These are phyloP conservation scores for Euproctis similis DNA, from an alignment of 2,888 invertebrate genomes.

Conservation along the genomic window DNA sequence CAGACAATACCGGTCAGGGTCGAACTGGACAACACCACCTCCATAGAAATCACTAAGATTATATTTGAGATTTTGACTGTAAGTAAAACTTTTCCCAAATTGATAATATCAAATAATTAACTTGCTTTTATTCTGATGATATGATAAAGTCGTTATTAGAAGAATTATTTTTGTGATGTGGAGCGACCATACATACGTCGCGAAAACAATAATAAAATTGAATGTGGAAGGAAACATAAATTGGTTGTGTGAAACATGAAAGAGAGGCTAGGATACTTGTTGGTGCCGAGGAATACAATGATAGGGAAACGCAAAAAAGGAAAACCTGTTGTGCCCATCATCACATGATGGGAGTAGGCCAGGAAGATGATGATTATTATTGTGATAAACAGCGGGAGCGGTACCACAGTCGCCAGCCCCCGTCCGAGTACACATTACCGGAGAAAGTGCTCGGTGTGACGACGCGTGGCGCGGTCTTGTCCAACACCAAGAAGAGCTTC, in stretches of 20 bases:
- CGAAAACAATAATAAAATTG: too few species aligned
- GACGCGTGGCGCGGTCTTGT: slow-evolving; percentile 35
- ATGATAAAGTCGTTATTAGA: too few species aligned
- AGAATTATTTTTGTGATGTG: too few species aligned
- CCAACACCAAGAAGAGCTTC: slow-evolving; percentile 24
- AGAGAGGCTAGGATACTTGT: too few species aligned
- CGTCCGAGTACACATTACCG: slow-evolving; percentile 35
- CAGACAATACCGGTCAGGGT: slow-evolving; percentile 38
- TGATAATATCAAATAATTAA: neutral
- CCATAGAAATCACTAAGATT: slow-evolving; percentile 39
- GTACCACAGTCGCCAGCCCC: slow-evolving; percentile 38
- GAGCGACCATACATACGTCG: too few species aligned
- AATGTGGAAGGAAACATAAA: too few species aligned
- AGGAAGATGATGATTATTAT: neutral
- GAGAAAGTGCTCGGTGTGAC: slow-evolving; percentile 25
- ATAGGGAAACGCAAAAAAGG: too few species aligned
- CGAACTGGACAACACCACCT: slow-evolving; percentile 32
- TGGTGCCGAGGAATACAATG: too few species aligned
- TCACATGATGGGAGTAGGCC: too few species aligned
- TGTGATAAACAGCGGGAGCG: slow-evolving; percentile 38
- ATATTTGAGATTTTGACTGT: slow-evolving; percentile 37
- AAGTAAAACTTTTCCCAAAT: slow-evolving; percentile 13
- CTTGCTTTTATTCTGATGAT: too few species aligned
- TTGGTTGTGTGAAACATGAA: too few species aligned
- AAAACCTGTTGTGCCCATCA: too few species aligned